Percentiles rank a stretch among this genome's conserved stretches.
Conservation (phyloP, 2,113 vertebrate genomes). For the Perca flavescens region DNA sequence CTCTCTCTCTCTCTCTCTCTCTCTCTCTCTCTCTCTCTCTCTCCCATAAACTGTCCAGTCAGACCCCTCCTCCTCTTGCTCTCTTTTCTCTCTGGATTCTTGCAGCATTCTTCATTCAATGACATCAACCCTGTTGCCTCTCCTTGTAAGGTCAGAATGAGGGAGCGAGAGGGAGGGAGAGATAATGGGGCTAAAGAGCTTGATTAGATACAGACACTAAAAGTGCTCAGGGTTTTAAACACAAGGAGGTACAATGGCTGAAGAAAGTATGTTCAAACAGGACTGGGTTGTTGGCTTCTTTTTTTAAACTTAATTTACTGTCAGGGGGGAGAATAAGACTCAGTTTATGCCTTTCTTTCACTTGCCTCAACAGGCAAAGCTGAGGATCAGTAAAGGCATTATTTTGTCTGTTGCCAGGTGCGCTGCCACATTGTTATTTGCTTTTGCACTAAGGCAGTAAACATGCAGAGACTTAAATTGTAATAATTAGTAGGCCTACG, state of each 20-base stretch:
- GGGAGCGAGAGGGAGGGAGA: slow-evolving; percentile 74
- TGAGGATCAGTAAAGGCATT: slow-evolving; percentile 40
- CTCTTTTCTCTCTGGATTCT: slow-evolving; percentile 81
- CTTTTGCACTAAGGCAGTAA: slow-evolving; percentile 22
- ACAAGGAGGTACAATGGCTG: slow-evolving; percentile 38
- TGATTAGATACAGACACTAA: slow-evolving; percentile 83
- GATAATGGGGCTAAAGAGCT: slow-evolving; percentile 78
- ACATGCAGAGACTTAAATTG: background rate
- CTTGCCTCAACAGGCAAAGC: slow-evolving; percentile 42
- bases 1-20: too few relatives aligned
- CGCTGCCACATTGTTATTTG: slow-evolving; percentile 40
- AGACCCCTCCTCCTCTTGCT: slow-evolving; percentile 55
- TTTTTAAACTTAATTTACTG: slow-evolving; percentile 15
- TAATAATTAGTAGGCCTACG: too few relatives aligned
- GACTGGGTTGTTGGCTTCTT: slow-evolving; percentile 1
- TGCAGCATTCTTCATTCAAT: slow-evolving; percentile 86
- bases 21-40: slow-evolving; percentile 20
- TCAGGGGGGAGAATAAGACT: background rate
- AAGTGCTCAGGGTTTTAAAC: slow-evolving; percentile 53
- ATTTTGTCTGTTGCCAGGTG: slow-evolving; percentile 24
- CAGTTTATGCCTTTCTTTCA: slow-evolving; percentile 13
- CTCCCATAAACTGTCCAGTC: slow-evolving; percentile 62
- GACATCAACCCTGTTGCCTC: slow-evolving; percentile 86
- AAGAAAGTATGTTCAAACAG: slow-evolving; percentile 29
- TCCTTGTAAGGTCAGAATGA: slow-evolving; percentile 89